These are phyloP conservation scores for Caenorhabditis elegans DNA, from an alignment of 1,140 invertebrate species.

Conservation along the genomic window WBcel235 BX284605.5:10738001-10738500, in stretches of 20 bases:
- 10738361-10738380: slow-evolving; percentile 75
- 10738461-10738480: slow-evolving; percentile 80
- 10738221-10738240: slow-evolving; percentile 91
- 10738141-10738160: slow-evolving; percentile 94
- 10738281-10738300: slow-evolving; percentile 99
- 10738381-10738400: slow-evolving; percentile 97
- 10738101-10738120: slow-evolving; percentile 99
- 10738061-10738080: slow-evolving; percentile 92
- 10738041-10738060: slow-evolving; percentile 66
- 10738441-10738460: not conserved
- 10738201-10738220: slow-evolving; percentile 95
- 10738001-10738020: slow-evolving; percentile 90
- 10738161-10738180: slow-evolving; percentile 98
- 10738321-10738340: slow-evolving; percentile 85
- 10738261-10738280: slow-evolving; percentile 97
- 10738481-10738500: slow-evolving; percentile 95
- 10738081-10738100: slow-evolving; percentile 99
- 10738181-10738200: slow-evolving; percentile 97
- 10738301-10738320: slow-evolving; percentile 98
- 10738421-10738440: no score
- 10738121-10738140: slow-evolving; percentile 98
- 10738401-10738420: slow-evolving; percentile 82
- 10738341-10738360: not conserved
- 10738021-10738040: slow-evolving; percentile 98
- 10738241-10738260: slow-evolving; percentile 95